These are phyloP conservation scores for Apaloderma vittatum DNA, from an alignment of 2,113 vertebrate genomes.

Conservation along the genomic window DNA sequence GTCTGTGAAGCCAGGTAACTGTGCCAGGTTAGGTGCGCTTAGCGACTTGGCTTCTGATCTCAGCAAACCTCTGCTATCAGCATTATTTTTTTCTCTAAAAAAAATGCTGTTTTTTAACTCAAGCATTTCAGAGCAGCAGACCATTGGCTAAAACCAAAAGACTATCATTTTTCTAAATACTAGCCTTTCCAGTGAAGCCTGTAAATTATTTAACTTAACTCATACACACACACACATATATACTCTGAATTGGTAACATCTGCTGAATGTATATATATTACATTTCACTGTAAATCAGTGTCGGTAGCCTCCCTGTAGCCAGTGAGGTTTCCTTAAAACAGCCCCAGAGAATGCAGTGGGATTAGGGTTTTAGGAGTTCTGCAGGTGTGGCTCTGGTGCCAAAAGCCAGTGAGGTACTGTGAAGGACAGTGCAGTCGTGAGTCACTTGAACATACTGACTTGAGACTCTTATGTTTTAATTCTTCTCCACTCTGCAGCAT, in stretches of 20 bases:
- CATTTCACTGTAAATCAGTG: not conserved
- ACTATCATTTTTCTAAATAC: not conserved
- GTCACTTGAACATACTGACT: not conserved
- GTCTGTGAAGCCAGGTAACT: not conserved
- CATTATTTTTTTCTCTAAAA: constrained; percentile 1
- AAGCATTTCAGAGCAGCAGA: not conserved
- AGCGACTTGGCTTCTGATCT: not conserved
- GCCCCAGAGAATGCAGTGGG: not conserved
- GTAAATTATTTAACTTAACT: not conserved
- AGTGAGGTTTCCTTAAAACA: not conserved
- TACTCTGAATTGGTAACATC: not conserved
- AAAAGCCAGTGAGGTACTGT: not conserved
- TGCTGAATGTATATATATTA: not conserved
- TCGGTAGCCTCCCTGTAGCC: not conserved
- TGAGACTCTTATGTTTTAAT: not conserved
- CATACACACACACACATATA: accelerated
- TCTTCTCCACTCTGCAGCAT: not conserved
- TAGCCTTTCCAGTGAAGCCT: not conserved
- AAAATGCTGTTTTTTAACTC: not conserved
- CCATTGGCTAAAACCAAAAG: not conserved
- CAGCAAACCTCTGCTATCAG: not conserved
- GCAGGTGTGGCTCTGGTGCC: not conserved
- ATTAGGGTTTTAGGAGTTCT: not conserved
- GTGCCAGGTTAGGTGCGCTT: not conserved
- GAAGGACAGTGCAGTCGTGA: not conserved